These are phyloP conservation scores for Hesperia comma DNA, from an alignment of 2,888 invertebrate species.

Conservation along the genomic window DNA sequence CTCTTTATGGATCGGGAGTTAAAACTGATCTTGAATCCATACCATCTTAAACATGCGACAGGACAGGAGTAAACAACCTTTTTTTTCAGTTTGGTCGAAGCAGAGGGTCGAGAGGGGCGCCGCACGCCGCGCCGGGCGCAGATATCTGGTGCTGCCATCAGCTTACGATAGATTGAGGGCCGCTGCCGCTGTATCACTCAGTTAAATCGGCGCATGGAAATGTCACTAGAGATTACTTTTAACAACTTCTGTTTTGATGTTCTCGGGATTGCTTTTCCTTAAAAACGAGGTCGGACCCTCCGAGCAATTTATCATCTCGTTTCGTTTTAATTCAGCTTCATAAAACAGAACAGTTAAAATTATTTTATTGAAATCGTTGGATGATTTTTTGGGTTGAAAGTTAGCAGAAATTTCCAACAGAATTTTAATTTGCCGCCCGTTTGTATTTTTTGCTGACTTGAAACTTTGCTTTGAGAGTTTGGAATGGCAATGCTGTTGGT, in stretches of 20 bases:
- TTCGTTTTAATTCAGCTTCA: constrained; percentile 19
- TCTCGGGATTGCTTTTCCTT: constrained; percentile 19
- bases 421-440: constrained; percentile 31
- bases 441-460: constrained; percentile 30
- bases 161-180: constrained; percentile 40
- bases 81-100: constrained; percentile 33
- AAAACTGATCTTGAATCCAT: neutral
- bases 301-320: constrained; percentile 25
- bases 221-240: constrained; percentile 30
- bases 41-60: neutral
- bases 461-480: constrained; percentile 33
- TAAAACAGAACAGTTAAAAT: constrained; percentile 28
- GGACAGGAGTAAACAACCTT: constrained; percentile 20
- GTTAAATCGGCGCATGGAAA: constrained; percentile 30
- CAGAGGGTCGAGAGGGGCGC: constrained; percentile 30
- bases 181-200: constrained; percentile 31
- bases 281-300: constrained; percentile 4
- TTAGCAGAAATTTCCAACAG: constrained; percentile 27
- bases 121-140: too few species aligned
- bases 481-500: constrained; percentile 18
- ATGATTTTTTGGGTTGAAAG: constrained; percentile 28
- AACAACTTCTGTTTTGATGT: constrained; percentile 30
- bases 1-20: too few species aligned
- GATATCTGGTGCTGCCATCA: constrained; percentile 40
- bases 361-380: constrained; percentile 20